Conservation (phyloP, 2,797 vertebrate species). For the Streptopelia turtur region DNA sequence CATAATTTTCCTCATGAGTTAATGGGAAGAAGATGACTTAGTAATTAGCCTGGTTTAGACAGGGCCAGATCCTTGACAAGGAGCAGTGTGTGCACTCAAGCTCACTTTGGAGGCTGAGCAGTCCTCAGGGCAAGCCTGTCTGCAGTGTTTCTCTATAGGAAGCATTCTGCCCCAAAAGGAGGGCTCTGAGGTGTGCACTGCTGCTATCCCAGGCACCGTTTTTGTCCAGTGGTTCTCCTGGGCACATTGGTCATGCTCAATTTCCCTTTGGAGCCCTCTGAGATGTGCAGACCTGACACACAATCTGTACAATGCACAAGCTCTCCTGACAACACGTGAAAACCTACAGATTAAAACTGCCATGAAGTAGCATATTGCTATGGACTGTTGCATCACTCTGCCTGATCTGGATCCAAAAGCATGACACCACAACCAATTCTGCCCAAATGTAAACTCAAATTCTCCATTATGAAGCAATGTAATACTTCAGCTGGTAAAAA, state of each 20-base stretch:
- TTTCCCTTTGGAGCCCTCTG: constrained; percentile 17
- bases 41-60: constrained; percentile 7
- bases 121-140: not conserved
- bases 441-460: not conserved
- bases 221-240: not conserved
- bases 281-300: constrained; percentile 4
- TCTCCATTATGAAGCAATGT: not conserved
- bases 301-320: not conserved
- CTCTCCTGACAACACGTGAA: constrained; percentile 23
- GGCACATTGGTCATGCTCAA: not conserved
- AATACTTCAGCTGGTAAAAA: not conserved
- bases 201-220: not conserved
- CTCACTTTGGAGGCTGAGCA: not conserved
- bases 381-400: not conserved
- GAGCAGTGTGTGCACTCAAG: not conserved
- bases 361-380: not conserved
- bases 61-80: not conserved
- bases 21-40: not conserved
- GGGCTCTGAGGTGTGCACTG: not conserved
- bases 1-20: constrained; percentile 36
- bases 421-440: not conserved
- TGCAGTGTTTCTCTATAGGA: fast-evolving
- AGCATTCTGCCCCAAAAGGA: not conserved
- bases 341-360: constrained; percentile 36
- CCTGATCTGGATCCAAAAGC: not conserved